Conservation (phyloP, 2,888 invertebrate species). For the Pseudeuparius sepicola region DNA sequence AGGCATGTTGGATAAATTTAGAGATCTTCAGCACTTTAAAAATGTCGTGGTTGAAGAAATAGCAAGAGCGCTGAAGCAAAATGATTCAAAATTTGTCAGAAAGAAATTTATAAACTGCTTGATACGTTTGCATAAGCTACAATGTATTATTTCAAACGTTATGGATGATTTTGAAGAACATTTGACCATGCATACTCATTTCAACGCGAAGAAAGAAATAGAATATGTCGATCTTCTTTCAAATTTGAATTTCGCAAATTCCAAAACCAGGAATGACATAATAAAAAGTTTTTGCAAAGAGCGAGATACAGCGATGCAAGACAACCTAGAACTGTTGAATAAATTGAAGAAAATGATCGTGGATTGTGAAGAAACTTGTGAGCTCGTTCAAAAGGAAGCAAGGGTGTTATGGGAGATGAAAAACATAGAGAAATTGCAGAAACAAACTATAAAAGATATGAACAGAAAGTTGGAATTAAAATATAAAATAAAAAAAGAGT, state of each 20-base stretch:
- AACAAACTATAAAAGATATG: constrained; percentile 36
- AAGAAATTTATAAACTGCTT: constrained; percentile 31
- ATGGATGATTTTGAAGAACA: constrained; percentile 32
- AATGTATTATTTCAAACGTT: constrained; percentile 31
- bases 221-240: constrained; percentile 39
- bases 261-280: constrained; percentile 46
- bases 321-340: constrained; percentile 29
- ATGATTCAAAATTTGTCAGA: constrained; percentile 28
- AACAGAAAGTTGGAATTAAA: constrained; percentile 26
- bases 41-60: constrained; percentile 26
- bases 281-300: constrained; percentile 42
- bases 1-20: constrained; percentile 30
- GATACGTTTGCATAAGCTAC: constrained; percentile 33
- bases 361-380: constrained; percentile 42
- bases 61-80: constrained; percentile 23
- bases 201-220: constrained; percentile 44
- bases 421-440: constrained; percentile 36
- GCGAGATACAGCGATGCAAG: constrained; percentile 39
- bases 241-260: constrained; percentile 47
- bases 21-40: constrained; percentile 30
- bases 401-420: constrained; percentile 37
- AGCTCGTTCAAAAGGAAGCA: constrained; percentile 32
- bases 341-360: constrained; percentile 40
- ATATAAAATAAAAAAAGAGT: constrained; percentile 35
- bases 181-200: constrained; percentile 39